Evolutionary conservation across 1,140 invertebrate genomes (phyloP), one percentile per base, ranked within the genome.

Genomic region (Drosophila gunungcola): DNA sequence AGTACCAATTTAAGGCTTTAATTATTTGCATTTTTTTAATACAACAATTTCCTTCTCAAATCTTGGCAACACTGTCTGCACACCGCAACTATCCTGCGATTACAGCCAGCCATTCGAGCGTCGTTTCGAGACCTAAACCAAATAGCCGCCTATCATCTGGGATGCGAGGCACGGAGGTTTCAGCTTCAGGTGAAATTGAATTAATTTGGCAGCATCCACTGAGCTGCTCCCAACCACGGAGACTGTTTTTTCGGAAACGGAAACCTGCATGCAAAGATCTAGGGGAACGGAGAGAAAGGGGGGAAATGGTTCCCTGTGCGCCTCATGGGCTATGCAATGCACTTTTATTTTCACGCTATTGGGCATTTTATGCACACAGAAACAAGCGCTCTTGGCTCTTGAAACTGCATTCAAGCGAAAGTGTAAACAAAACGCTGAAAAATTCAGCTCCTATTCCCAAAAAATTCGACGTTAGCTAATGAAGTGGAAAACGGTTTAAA

Each of bases 201-300:
- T 86, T 86, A 81, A 88, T 86, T 86, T 82, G 52, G 55, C 49
- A 62, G 46, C 54, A 56, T 55, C 42, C 60, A 54, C 39, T 60
- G 45, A 52, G 48, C 36, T 49, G 53, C 46, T 55, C 9, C 32
- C 27, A n/a, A 27, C 51, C 48, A 16, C 2, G n/a, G 42, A 29
- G 34, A 25, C 41, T 21, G 38, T 51, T 72, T 52, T 41, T 12
- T 34, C 42, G 13, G 29, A 51, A 48, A 38, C 38, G 27, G n/a
- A 57, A 55, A 39, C 27, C 11, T 34, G 32, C 58, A 62, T 42
- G 46, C 70, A 78, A 83, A 78, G 57, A 75, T 54, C 64, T 61
- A 60, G 52, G 41, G 29, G n/a, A 27, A 46, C 34, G 4, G 29
- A 7, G 29, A 1, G 3, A 27, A 11, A n/a, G n/a, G 16, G 27